phyloP scores from a whole-genome alignment of 2,113 vertebrate genomes.

The Todiramphus chloris region DNA sequence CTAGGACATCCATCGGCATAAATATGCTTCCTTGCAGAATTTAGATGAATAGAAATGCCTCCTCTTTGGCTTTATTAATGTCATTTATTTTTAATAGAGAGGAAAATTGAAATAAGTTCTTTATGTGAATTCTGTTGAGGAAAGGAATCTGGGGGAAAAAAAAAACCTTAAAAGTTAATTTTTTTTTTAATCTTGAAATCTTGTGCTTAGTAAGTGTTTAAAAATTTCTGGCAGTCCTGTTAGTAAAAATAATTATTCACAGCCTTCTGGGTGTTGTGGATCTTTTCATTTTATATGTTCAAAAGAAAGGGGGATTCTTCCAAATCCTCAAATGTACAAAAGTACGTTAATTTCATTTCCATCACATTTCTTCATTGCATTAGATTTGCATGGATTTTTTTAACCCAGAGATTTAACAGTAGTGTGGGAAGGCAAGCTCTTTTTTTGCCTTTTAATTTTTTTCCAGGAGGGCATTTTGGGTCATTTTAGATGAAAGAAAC shows the following conservation, averaged over 20 bases:
- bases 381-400: conserved; percentile 61
- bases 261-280: conserved; percentile 70
- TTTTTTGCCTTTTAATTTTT: not conserved
- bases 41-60: conserved; percentile 49
- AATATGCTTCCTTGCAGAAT: conserved; percentile 28
- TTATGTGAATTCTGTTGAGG: conserved; percentile 60
- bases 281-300: conserved; percentile 72
- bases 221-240: conserved; percentile 70
- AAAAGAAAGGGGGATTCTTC: conserved; percentile 67
- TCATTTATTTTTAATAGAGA: conserved; percentile 66
- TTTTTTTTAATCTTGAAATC: conserved; percentile 57
- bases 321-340: conserved; percentile 63
- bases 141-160: conserved; percentile 62
- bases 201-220: conserved; percentile 70
- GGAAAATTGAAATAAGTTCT: conserved; percentile 61
- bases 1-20: conserved; percentile 16
- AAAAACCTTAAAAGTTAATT: conserved; percentile 45
- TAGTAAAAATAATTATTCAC: conserved; percentile 72
- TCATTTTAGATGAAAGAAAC: conserved; percentile 49
- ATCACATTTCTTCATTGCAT: conserved; percentile 49
- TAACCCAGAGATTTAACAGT: conserved; percentile 30
- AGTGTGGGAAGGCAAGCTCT: not conserved
- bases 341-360: conserved; percentile 66
- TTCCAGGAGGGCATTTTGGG: conserved; percentile 12
- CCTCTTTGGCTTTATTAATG: conserved; percentile 62